Percentiles rank a stretch among this genome's conserved stretches.
These are phyloP conservation scores for Lithobates sylvaticus DNA, from an alignment of 2,797 vertebrate genomes.

Conservation along the genomic window DNA sequence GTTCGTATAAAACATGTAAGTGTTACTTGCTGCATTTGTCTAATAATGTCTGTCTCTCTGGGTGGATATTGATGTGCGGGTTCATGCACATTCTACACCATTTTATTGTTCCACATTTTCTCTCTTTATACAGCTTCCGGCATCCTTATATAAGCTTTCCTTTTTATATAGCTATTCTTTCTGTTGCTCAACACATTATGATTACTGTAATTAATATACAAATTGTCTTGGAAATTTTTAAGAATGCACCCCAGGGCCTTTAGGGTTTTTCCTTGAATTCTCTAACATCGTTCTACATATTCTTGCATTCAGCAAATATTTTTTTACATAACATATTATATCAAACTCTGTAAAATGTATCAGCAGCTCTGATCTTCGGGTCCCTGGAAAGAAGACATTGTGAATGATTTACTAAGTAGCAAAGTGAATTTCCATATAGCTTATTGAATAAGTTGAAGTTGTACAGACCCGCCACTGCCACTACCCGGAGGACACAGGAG, in stretches of 20 bases:
- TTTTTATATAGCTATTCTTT: neutral
- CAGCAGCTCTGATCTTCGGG: too few relatives aligned
- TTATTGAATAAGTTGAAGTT: too few relatives aligned
- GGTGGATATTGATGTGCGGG: too few relatives aligned
- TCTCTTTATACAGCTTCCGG: neutral
- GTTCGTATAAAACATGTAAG: neutral
- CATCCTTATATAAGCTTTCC: neutral
- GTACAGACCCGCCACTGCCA: too few relatives aligned
- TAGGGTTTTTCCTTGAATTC: neutral
- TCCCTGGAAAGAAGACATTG: too few relatives aligned
- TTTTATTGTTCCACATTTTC: neutral
- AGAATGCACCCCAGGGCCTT: neutral
- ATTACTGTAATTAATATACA: slow-evolving; percentile 30
- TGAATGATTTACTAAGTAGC: too few relatives aligned
- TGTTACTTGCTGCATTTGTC: neutral
- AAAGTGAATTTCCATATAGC: too few relatives aligned
- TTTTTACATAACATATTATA: neutral
- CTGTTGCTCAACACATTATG: slow-evolving; percentile 1
- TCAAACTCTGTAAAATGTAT: too few relatives aligned
- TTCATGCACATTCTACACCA: neutral
- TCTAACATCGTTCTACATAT: too few relatives aligned
- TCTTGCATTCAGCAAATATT: too few relatives aligned
- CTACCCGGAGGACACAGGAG: too few relatives aligned
- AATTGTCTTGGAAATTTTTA: slow-evolving; percentile 1
- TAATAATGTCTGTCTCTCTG: neutral